Evolutionary conservation across 2,888 invertebrate species (phyloP).

Genomic region (Apomyelois bistriatella): DNA sequence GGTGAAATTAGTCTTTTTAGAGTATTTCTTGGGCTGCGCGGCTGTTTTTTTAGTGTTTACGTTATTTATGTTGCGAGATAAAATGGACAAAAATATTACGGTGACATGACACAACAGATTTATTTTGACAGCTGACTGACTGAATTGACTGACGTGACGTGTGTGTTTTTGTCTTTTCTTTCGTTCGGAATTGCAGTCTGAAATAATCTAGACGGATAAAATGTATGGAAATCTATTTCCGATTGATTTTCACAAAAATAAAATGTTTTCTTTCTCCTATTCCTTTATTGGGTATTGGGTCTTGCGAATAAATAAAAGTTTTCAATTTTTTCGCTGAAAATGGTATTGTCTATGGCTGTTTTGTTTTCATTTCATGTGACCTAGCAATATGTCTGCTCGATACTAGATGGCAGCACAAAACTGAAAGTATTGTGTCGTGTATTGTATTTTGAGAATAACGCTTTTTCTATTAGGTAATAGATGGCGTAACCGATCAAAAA

Average conservation of each 20-base stretch:
- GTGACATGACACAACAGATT: conserved; percentile 76
- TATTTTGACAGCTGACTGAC: conserved; percentile 76
- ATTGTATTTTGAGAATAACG: too few species aligned
- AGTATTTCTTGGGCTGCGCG: conserved; percentile 41
- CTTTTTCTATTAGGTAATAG: conserved; percentile 34
- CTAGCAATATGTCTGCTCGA: conserved; percentile 33
- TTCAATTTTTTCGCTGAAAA: not conserved
- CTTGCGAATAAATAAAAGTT: not conserved
- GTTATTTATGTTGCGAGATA: not conserved
- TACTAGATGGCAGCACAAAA: conserved; percentile 26
- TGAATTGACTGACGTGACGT: conserved; percentile 50
- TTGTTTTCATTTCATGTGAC: conserved; percentile 42
- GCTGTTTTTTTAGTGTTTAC: conserved; percentile 33
- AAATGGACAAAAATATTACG: conserved; percentile 53
- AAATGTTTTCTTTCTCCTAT: not conserved
- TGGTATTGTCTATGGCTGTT: conserved; percentile 39
- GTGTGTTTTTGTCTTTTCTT: conserved; percentile 40
- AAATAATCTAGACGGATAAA: not conserved
- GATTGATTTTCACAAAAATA: not conserved
- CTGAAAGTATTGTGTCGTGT: too few species aligned
- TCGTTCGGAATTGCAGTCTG: conserved; percentile 10
- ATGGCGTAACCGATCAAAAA: too few species aligned
- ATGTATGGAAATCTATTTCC: not conserved
- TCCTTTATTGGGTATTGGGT: not conserved
- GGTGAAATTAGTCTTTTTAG: conserved; percentile 37